Evolutionary conservation across 1,140 invertebrate species (phyloP).

Genomic region (Drosophila eugracilis): DNA sequence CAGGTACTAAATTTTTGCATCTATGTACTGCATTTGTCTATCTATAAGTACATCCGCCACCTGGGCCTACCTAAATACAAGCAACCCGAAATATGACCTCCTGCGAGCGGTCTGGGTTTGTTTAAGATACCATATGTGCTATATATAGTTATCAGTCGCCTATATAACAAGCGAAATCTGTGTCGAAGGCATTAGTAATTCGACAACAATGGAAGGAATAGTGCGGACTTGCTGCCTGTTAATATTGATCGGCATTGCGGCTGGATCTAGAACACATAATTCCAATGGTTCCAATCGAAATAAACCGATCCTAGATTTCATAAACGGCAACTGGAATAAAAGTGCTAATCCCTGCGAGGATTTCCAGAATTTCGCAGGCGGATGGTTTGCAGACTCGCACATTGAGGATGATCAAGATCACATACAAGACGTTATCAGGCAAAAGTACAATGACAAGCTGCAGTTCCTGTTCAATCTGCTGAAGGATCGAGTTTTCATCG

Average conservation of each 20-base stretch:
- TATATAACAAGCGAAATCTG: not conserved
- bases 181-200: not conserved
- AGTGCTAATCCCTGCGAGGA: not conserved
- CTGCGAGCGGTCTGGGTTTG: too few species aligned
- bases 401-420: not conserved
- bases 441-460: not conserved
- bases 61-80: too few species aligned
- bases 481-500: conserved; percentile 1
- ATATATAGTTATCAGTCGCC: not conserved
- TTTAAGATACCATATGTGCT: too few species aligned
- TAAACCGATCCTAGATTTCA: not conserved
- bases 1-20: too few species aligned
- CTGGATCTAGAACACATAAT: not conserved
- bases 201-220: not conserved
- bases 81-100: too few species aligned
- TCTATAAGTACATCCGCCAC: too few species aligned
- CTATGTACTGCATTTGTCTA: too few species aligned
- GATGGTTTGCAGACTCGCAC: not conserved
- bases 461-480: not conserved
- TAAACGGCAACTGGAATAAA: not conserved
- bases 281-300: not conserved
- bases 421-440: not conserved
- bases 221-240: not conserved
- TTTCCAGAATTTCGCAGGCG: not conserved
- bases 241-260: not conserved